Percentiles rank a stretch among this genome's conserved stretches.
Conservation (phyloP, 2,113 vertebrate species). For the Solea solea region DNA sequence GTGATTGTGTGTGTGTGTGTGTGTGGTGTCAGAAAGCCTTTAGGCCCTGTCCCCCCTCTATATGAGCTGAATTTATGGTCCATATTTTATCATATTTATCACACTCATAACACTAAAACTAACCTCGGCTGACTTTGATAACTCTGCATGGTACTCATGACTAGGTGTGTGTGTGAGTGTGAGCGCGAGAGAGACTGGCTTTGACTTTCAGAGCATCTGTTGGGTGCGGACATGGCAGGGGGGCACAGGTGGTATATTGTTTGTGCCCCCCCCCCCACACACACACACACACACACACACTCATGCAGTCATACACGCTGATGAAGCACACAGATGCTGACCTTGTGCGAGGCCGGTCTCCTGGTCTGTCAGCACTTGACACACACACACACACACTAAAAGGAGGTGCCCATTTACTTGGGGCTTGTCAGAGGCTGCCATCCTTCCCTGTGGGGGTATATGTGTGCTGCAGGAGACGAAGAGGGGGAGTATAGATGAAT, state of each 20-base stretch:
- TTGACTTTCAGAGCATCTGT: slow-evolving; percentile 82
- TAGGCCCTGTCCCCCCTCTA: slow-evolving; percentile 7
- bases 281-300: slow-evolving; percentile 42
- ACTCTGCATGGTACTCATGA: slow-evolving; percentile 64
- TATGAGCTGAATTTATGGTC: slow-evolving; percentile 58
- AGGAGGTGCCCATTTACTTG: slow-evolving; percentile 62
- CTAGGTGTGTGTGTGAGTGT: slow-evolving; percentile 37
- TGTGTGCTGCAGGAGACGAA: slow-evolving; percentile 44
- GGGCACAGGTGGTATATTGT: slow-evolving; percentile 79
- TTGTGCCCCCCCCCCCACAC: slow-evolving; percentile 47
- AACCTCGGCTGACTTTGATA: slow-evolving; percentile 78
- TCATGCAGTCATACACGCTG: slow-evolving; percentile 39
- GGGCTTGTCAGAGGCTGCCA: slow-evolving; percentile 64
- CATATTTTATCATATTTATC: slow-evolving; percentile 71
- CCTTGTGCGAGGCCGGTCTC: slow-evolving; percentile 72
- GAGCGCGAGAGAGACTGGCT: slow-evolving; percentile 39
- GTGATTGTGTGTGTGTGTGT: neutral
- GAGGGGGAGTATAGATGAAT: slow-evolving; percentile 65
- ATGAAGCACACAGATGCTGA: slow-evolving; percentile 70
- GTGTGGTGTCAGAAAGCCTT: slow-evolving; percentile 15
- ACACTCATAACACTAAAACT: slow-evolving; percentile 59
- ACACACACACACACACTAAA: slow-evolving; percentile 41
- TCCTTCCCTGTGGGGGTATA: slow-evolving; percentile 64
- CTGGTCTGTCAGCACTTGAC: slow-evolving; percentile 75
- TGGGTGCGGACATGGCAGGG: slow-evolving; percentile 72